Conservation (phyloP, 2,113 vertebrate genomes). For the Caracal caracal region DNA sequence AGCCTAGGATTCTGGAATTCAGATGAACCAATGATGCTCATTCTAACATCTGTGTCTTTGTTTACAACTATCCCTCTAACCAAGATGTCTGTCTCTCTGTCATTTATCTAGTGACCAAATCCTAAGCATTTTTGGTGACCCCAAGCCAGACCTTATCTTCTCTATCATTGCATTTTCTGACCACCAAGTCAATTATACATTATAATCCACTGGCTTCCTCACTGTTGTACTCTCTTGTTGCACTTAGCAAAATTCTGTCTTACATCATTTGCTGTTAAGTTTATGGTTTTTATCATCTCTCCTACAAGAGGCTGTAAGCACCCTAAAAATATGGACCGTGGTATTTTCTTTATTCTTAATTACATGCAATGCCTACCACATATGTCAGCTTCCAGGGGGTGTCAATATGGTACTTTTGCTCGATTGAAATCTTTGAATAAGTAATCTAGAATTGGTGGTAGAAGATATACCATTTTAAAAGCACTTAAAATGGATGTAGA, state of each 20-base stretch:
- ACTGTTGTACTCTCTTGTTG: not conserved
- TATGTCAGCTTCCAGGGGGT: not conserved
- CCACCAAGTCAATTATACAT: not conserved
- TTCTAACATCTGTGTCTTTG: not conserved
- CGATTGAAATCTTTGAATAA: not conserved
- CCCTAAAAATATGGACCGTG: not conserved
- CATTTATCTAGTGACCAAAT: not conserved
- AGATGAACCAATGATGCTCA: not conserved
- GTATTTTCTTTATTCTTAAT: not conserved
- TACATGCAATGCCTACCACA: not conserved
- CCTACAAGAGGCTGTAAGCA: not conserved
- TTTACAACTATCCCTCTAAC: not conserved
- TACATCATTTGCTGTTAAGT: not conserved
- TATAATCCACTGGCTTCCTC: not conserved
- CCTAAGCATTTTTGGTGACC: not conserved
- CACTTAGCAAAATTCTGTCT: not conserved
- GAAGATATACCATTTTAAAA: not conserved
- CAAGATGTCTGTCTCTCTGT: not conserved
- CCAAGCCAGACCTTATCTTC: not conserved
- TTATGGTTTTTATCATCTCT: constrained; percentile 8
- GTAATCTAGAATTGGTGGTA: not conserved
- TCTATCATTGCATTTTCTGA: not conserved
- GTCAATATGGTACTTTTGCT: not conserved
- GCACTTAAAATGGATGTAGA: not conserved
- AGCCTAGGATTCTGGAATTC: not conserved